phyloP scores from a whole-genome alignment of 2,888 invertebrate species.

The Pammene aurita region DNA sequence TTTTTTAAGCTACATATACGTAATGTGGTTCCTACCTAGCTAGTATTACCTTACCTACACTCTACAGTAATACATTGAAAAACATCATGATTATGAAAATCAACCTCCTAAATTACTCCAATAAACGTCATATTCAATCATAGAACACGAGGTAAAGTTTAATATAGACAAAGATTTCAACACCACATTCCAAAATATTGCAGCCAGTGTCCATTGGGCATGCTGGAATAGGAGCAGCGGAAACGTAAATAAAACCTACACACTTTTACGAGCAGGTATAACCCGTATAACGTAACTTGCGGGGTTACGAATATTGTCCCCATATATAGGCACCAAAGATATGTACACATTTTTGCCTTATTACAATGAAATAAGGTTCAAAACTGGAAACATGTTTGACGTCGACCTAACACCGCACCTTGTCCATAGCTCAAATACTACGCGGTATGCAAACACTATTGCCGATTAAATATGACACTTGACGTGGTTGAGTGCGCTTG shows the following conservation, averaged over 20 bases:
- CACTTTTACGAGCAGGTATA: constrained; percentile 2
- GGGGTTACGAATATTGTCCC: constrained; percentile 10
- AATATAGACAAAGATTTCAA: too few species aligned
- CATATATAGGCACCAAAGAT: neutral
- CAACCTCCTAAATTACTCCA: too few species aligned
- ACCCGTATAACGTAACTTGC: neutral
- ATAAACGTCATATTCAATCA: too few species aligned
- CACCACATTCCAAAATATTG: neutral
- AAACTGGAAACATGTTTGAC: neutral
- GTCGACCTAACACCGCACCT: constrained; percentile 47
- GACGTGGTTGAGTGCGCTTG: constrained; percentile 13
- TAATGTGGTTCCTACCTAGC: too few species aligned
- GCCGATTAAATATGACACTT: constrained; percentile 22
- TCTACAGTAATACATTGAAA: too few species aligned
- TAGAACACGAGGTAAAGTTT: too few species aligned
- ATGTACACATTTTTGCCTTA: neutral
- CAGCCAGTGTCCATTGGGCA: neutral
- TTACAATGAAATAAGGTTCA: neutral
- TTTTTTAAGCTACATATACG: too few species aligned
- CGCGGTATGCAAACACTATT: constrained; percentile 17
- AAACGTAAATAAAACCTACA: constrained; percentile 13
- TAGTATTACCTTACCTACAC: too few species aligned
- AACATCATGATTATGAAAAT: too few species aligned
- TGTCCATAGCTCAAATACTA: constrained; percentile 42
- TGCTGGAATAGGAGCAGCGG: neutral